phyloP scores from a whole-genome alignment of 2,797 vertebrate species.

The Chiroxiphia lanceolata region DNA sequence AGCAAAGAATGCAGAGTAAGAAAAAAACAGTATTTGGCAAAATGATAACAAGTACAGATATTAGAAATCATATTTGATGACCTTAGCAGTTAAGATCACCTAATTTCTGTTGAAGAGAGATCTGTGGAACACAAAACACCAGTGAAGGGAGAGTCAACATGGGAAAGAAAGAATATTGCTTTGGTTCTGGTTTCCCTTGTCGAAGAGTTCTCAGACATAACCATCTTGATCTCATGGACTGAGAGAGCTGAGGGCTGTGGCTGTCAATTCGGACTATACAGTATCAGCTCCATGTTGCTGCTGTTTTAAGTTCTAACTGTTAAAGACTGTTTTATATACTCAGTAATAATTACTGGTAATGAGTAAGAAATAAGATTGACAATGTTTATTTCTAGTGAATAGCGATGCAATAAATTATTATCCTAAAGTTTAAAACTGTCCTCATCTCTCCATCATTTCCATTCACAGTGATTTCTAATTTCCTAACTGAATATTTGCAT shows the following conservation, averaged over 20 bases:
- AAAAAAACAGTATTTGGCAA: neutral
- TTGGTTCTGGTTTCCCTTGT: neutral
- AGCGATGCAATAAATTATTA: neutral
- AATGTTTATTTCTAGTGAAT: neutral
- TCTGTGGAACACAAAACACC: neutral
- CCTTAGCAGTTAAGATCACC: neutral
- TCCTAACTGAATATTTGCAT: neutral
- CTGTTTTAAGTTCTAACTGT: neutral
- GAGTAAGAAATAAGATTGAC: neutral
- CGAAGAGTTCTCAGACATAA: rapidly evolving
- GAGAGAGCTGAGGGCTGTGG: neutral
- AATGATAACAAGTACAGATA: neutral
- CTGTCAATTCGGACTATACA: neutral
- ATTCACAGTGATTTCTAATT: neutral
- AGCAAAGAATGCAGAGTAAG: neutral
- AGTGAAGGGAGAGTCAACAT: neutral
- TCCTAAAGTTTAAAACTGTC: neutral
- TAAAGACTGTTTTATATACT: neutral
- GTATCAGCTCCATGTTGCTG: neutral
- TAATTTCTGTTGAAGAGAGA: neutral
- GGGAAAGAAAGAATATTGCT: neutral
- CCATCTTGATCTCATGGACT: neutral
- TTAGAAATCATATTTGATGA: neutral
- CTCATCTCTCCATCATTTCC: neutral
- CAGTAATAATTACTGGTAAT: neutral